Percentiles rank a stretch among this genome's conserved stretches.
phyloP scores from a whole-genome alignment of 2,888 invertebrate species.

The Diarsia dahlii region DNA sequence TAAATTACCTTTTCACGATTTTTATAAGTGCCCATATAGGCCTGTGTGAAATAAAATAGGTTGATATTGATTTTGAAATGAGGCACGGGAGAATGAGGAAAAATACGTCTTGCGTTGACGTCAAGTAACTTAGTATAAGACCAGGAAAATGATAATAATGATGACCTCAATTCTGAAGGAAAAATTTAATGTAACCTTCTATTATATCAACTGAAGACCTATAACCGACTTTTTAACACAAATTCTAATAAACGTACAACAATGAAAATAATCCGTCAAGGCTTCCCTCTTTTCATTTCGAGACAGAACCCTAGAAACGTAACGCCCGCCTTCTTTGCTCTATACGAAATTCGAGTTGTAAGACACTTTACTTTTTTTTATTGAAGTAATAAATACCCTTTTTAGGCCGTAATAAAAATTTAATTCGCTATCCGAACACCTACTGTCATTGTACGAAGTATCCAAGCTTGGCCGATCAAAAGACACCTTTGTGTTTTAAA shows the following conservation, averaged over 20 bases:
- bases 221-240: background rate
- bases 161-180: background rate
- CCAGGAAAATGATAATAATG: background rate
- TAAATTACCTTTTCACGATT: no score
- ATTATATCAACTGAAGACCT: background rate
- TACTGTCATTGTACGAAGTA: slow-evolving; percentile 36
- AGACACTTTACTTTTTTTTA: slow-evolving; percentile 59
- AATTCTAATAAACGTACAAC: background rate
- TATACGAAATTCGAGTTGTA: slow-evolving; percentile 41
- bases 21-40: no score
- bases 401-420: slow-evolving; percentile 63
- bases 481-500: slow-evolving; percentile 60
- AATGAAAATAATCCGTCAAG: background rate
- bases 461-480: slow-evolving; percentile 41
- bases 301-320: slow-evolving; percentile 11
- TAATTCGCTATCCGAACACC: slow-evolving; percentile 64
- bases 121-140: background rate
- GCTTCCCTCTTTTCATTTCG: background rate
- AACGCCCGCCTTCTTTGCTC: slow-evolving; percentile 2
- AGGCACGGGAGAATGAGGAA: background rate
- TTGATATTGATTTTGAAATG: no score
- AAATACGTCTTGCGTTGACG: background rate
- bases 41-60: no score
- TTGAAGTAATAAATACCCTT: slow-evolving; percentile 68
- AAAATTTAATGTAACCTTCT: background rate